Base-by-base conservation (phyloP, 1,140 invertebrate genomes). In the Littorina saxatilis region DNA sequence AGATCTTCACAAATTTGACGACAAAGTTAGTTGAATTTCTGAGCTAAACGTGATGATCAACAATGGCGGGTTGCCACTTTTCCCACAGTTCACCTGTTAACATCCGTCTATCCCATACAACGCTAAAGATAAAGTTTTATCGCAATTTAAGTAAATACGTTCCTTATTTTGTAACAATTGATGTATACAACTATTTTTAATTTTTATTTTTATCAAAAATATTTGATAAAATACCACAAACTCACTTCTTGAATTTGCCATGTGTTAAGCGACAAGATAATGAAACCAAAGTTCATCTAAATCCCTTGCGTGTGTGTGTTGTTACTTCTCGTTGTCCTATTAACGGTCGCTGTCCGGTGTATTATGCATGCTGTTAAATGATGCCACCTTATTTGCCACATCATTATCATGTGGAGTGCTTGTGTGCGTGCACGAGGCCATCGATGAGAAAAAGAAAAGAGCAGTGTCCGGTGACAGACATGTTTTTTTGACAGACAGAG, bases 1-100 rank as follows among this genome's bases (percentile, higher is more conserved):
- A 50, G 70, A 73, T 73, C 40, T 73, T 39, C 70, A 11, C 11
- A 20, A 11, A 27, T 27, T 32, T 11, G 27, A 29, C 37, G 13
- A 11, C 70, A 2, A 73, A 73, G 27, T n/a, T 0, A 2, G 2
- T 50, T 23, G 13, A 68, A 68, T 73, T 50, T 40, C n/a, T 9
- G 5, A 50, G 20, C 70, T 73, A 73, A 73, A 52, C 70, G 70
- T 73, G 70, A 61, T n/a, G 20, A 73, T 73, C 70, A 73, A 50
- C 70, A 73, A 73, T 73, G 70, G 70, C 70, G 70, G 70, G 70
- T 73, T 39, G 39, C 37, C 66, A 39, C n/a, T 23, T 73, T 73
- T 50, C 70, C 70, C 70, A 73, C n/a, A 73, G 29, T 47, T n/a
- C 70, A 39, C 5, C 27, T 50, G 32, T 73, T 43, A 73, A 73